Evolutionary conservation across 2,113 vertebrate genomes (phyloP).

Genomic region (Dryoscopus gambensis): DNA sequence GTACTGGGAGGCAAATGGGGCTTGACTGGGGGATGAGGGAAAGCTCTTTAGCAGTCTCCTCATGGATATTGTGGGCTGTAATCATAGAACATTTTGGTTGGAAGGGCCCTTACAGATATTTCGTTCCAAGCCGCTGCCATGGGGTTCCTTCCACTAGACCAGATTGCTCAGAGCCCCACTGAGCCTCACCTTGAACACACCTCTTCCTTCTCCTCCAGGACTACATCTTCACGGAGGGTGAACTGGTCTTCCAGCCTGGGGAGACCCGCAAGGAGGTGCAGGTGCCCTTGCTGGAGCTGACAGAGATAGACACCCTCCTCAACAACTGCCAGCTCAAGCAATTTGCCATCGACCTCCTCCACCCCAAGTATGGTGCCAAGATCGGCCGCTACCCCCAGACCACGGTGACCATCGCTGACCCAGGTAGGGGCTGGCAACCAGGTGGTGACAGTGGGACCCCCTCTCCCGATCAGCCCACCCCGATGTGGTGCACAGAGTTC

Average conservation of each 20-base stretch:
- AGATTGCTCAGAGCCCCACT: background rate
- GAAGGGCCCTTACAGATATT: background rate
- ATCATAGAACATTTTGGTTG: background rate
- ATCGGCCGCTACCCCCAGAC: constrained; percentile 85
- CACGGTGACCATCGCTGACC: constrained; percentile 84
- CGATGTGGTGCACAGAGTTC: background rate
- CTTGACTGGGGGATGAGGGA: background rate
- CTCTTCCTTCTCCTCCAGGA: constrained; percentile 73
- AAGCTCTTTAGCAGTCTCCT: background rate
- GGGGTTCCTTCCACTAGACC: background rate
- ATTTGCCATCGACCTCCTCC: constrained; percentile 88
- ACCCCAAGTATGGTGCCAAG: constrained; percentile 86
- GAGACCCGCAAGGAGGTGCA: constrained; percentile 87
- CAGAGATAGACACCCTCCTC: constrained; percentile 82
- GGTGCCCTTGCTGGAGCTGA: constrained; percentile 85
- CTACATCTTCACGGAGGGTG: constrained; percentile 83
- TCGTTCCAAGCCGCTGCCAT: background rate
- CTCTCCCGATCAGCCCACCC: background rate
- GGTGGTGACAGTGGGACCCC: background rate
- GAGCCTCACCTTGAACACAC: background rate
- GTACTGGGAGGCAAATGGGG: background rate
- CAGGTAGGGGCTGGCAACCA: constrained; percentile 62
- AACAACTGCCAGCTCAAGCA: constrained; percentile 82
- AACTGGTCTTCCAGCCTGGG: constrained; percentile 81
- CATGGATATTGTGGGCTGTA: background rate